Conservation (phyloP, 2,888 invertebrate species). For the Acanthosoma haemorrhoidale region DNA sequence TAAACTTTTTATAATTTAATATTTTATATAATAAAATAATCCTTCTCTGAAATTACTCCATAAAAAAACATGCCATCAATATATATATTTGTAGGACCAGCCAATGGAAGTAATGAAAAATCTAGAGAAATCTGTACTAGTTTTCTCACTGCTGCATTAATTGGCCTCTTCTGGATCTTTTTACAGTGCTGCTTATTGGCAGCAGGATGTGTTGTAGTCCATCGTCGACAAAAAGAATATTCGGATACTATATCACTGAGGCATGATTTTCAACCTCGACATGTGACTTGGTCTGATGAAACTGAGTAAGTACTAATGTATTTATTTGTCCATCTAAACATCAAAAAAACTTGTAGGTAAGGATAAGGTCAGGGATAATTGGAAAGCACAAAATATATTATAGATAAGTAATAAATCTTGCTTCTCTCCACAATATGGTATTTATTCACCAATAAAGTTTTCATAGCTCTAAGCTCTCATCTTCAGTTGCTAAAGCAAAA, state of each 20-base stretch:
- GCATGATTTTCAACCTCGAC: constrained; percentile 35
- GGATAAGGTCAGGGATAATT: too few relatives aligned
- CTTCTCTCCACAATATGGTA: too few relatives aligned
- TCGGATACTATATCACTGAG: constrained; percentile 37
- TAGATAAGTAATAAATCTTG: too few relatives aligned
- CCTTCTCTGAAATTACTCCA: too few relatives aligned
- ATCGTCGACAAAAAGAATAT: constrained; percentile 36
- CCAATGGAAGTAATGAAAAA: background rate
- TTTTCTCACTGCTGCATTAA: constrained; percentile 41
- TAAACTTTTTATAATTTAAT: too few relatives aligned
- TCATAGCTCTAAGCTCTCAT: too few relatives aligned
- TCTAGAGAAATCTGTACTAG: constrained; percentile 40
- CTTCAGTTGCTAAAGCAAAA: too few relatives aligned
- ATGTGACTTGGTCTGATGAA: constrained; percentile 36
- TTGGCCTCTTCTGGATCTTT: constrained; percentile 41
- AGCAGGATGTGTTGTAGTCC: constrained; percentile 41
- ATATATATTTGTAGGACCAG: background rate
- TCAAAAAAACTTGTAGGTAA: too few relatives aligned
- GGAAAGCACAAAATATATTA: too few relatives aligned
- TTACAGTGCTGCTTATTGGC: constrained; percentile 42
- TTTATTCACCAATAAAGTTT: too few relatives aligned
- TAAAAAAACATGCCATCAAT: background rate
- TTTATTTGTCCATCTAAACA: too few relatives aligned
- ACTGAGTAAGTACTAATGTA: constrained; percentile 35
- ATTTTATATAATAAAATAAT: too few relatives aligned